Percentiles rank a stretch among this genome's conserved stretches.
Conservation (phyloP, 1,140 invertebrate species). For the Chionoecetes opilio region DNA sequence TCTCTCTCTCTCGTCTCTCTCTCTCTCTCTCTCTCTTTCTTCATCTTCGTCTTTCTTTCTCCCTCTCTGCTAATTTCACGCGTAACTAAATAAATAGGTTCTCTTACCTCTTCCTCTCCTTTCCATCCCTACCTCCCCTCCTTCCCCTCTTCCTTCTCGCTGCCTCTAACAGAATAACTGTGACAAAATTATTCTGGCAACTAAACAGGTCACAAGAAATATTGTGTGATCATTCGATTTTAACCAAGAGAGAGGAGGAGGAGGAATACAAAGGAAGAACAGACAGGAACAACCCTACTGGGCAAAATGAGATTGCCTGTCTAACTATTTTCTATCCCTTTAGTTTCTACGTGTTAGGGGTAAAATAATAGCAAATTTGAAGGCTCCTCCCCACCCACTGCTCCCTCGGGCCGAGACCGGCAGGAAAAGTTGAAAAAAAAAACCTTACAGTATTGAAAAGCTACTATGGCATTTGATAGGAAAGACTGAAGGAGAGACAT, state of each 20-base stretch:
- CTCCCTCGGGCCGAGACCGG: too few species aligned
- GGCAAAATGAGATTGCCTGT: too few species aligned
- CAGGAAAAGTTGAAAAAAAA: too few species aligned
- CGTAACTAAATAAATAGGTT: conserved; percentile 21
- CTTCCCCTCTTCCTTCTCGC: background rate
- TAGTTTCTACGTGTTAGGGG: too few species aligned
- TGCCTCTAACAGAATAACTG: background rate
- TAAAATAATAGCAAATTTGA: too few species aligned
- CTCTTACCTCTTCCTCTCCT: background rate
- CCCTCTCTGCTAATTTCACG: background rate
- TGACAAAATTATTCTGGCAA: conserved; percentile 7
- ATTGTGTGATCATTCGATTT: background rate
- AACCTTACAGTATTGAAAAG: too few species aligned
- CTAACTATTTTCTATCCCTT: too few species aligned
- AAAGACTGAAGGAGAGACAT: too few species aligned
- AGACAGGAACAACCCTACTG: too few species aligned
- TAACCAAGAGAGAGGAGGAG: background rate
- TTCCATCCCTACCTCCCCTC: background rate
- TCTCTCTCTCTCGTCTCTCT: too few species aligned
- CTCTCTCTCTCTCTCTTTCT: background rate
- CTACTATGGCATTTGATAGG: too few species aligned
- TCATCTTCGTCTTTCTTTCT: background rate
- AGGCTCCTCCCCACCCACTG: too few species aligned
- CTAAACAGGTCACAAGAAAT: conserved; percentile 20
- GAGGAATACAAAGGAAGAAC: background rate